phyloP scores from a whole-genome alignment of 2,113 vertebrate species.

The Gobiocypris rarus region DNA sequence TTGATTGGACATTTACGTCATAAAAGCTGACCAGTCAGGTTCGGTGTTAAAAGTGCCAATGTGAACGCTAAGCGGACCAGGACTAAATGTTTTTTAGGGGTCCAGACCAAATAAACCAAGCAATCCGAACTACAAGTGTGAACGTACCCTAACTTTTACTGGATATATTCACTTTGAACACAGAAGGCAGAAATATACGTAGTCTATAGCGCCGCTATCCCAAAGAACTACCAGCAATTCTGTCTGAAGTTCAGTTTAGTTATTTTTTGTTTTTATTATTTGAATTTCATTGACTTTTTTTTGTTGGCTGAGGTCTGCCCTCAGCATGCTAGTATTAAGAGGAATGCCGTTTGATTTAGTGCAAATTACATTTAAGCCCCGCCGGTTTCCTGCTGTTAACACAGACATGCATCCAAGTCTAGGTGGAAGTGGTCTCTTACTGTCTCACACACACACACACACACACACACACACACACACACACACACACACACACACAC shows the following conservation, averaged over 20 bases:
- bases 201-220: not conserved
- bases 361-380: constrained; percentile 56
- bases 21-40: no score
- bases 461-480: constrained; percentile 47
- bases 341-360: constrained; percentile 55
- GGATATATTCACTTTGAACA: not conserved
- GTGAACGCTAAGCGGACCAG: no score
- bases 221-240: not conserved
- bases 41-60: no score
- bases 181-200: not conserved
- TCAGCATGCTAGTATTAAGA: constrained; percentile 36
- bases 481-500: constrained; percentile 43
- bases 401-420: constrained; percentile 48
- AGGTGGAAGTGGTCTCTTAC: constrained; percentile 66
- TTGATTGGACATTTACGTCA: no score
- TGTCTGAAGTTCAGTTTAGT: not conserved
- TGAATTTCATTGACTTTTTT: constrained; percentile 8
- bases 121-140: no score
- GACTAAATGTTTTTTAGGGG: no score
- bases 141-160: not conserved
- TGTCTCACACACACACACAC: constrained; percentile 28
- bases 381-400: constrained; percentile 62
- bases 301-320: constrained; percentile 48
- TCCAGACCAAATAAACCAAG: no score
- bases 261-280: constrained; percentile 17